phyloP scores from a whole-genome alignment of 2,113 vertebrate species.

The Tinamus guttatus region DNA sequence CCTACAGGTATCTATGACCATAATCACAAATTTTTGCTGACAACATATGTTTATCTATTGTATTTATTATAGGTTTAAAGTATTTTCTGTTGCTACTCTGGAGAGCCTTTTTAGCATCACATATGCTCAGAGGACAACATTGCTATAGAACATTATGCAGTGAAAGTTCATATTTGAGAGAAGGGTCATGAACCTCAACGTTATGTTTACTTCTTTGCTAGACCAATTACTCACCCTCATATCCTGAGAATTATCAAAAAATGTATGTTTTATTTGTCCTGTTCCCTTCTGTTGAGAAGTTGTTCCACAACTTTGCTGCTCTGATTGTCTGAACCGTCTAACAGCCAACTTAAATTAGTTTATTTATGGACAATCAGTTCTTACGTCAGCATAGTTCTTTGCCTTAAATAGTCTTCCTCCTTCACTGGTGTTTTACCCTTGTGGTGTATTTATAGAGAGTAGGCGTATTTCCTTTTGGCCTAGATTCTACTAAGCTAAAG shows the following conservation, averaged over 20 bases:
- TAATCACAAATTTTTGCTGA: background rate
- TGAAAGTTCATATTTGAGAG: background rate
- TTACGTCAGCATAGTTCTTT: background rate
- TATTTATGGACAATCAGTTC: background rate
- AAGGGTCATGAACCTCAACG: background rate
- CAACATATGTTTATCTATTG: background rate
- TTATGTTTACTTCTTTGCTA: background rate
- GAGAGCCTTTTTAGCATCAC: background rate
- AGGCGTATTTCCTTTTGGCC: background rate
- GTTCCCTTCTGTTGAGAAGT: background rate
- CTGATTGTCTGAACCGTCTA: no score
- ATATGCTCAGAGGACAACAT: background rate
- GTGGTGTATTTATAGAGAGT: background rate
- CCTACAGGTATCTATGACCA: background rate
- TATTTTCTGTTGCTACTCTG: background rate
- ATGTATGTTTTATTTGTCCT: background rate
- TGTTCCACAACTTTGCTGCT: background rate
- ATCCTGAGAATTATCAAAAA: background rate
- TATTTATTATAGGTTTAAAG: no score
- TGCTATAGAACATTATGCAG: background rate
- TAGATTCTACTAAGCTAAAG: background rate
- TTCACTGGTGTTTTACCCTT: background rate
- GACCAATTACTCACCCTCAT: background rate
- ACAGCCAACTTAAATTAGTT: background rate
- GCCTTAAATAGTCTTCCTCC: background rate